Evolutionary conservation across 1,140 invertebrate species (phyloP).

Genomic region (Trissolcus basalis): DNA sequence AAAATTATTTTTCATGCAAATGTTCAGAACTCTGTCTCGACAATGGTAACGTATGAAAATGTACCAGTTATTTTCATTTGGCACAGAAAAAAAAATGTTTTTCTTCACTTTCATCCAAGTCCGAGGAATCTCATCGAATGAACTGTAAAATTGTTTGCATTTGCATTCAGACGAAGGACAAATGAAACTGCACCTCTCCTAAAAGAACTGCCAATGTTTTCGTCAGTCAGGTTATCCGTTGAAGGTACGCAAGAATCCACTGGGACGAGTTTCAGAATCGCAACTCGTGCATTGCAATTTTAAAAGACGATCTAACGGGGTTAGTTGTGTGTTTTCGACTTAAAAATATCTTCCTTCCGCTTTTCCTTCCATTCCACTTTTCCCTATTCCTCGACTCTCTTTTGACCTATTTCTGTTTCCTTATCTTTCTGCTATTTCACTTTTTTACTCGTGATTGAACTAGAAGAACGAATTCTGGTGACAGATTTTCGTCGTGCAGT

Average conservation of each 20-base stretch:
- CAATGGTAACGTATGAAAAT: too few relatives aligned
- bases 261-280: conserved; percentile 53
- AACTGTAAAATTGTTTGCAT: conserved; percentile 50
- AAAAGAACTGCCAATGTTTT: conserved; percentile 52
- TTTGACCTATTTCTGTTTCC: conserved; percentile 47
- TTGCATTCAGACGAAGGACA: conserved; percentile 48
- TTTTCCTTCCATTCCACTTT: conserved; percentile 30
- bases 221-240: conserved; percentile 54
- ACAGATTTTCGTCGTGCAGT: conserved; percentile 60
- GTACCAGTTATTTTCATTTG: background rate
- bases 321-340: conserved; percentile 53
- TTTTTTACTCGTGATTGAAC: conserved; percentile 52
- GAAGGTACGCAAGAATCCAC: conserved; percentile 49
- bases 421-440: conserved; percentile 53
- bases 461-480: conserved; percentile 53
- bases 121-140: conserved; percentile 15
- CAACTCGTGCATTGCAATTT: conserved; percentile 55
- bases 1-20: too few relatives aligned
- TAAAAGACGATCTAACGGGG: conserved; percentile 52
- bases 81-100: background rate
- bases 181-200: conserved; percentile 43
- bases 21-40: too few relatives aligned
- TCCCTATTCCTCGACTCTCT: conserved; percentile 40
- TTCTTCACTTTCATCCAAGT: conserved; percentile 6
- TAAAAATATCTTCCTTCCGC: conserved; percentile 49